Conservation (phyloP, 2,113 vertebrate genomes). For the Trachemys scripta region DNA sequence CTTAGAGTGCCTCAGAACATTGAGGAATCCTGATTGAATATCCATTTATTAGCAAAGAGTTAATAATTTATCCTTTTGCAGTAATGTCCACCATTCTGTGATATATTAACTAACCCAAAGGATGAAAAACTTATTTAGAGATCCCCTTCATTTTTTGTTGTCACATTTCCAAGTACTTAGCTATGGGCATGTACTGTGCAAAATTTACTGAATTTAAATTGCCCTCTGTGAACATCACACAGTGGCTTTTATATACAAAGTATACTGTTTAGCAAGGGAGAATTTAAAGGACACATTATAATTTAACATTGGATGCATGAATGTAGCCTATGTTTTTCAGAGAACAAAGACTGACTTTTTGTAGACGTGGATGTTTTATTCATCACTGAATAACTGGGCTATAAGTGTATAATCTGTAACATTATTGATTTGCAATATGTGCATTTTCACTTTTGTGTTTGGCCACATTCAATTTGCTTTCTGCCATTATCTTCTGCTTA, state of each 20-base stretch:
- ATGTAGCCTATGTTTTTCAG: background rate
- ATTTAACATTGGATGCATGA: background rate
- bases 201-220: conserved; percentile 33
- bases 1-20: background rate
- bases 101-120: conserved; percentile 1
- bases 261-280: background rate
- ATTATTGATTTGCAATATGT: conserved; percentile 57
- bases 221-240: background rate
- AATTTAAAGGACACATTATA: background rate
- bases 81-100: background rate
- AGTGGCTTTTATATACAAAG: background rate
- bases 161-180: background rate
- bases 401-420: conserved; percentile 29
- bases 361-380: background rate
- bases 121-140: background rate
- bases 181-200: background rate
- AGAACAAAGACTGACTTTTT: background rate
- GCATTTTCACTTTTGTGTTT: conserved; percentile 37
- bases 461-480: conserved; percentile 40
- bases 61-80: conserved; percentile 3
- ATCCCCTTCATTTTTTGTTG: background rate
- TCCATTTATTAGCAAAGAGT: background rate
- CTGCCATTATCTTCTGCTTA: conserved; percentile 58
- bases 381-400: conserved; percentile 23
- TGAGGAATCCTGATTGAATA: background rate